Evolutionary conservation across 2,888 invertebrate genomes (phyloP).

Genomic region (Cyclophora punctaria): DNA sequence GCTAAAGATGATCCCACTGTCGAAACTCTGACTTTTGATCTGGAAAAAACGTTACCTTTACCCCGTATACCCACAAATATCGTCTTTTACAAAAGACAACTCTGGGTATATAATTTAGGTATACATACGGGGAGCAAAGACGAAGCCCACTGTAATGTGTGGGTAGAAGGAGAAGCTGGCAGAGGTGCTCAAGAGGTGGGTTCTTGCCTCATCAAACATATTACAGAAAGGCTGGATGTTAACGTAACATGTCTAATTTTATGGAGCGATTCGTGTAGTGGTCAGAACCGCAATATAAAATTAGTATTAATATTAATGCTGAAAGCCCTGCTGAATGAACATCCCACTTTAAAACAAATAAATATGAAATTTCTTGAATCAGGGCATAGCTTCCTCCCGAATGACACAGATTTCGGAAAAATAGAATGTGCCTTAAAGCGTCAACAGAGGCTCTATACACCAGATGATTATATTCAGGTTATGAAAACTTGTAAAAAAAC

Average conservation of each 20-base stretch:
- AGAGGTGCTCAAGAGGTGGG: slow-evolving; percentile 9
- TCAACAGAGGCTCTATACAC: slow-evolving; percentile 11
- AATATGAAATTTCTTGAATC: slow-evolving; percentile 5
- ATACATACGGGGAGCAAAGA: slow-evolving; percentile 13
- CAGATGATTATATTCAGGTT: slow-evolving; percentile 11
- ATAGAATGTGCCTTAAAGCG: slow-evolving; percentile 15
- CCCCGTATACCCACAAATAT: slow-evolving; percentile 19
- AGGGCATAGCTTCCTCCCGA: slow-evolving; percentile 11
- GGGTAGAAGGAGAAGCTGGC: slow-evolving; percentile 13
- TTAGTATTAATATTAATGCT: slow-evolving; percentile 5
- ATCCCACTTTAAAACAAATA: slow-evolving; percentile 6
- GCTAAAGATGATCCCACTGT: neutral
- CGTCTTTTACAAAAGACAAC: slow-evolving; percentile 21
- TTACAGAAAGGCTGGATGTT: slow-evolving; percentile 1
- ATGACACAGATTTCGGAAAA: slow-evolving; percentile 16
- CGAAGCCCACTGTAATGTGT: slow-evolving; percentile 13
- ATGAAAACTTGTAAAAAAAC: slow-evolving; percentile 12
- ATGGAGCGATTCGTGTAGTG: slow-evolving; percentile 8
- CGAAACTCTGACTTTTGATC: neutral
- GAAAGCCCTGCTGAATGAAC: slow-evolving; percentile 5
- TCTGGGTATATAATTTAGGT: slow-evolving; percentile 19
- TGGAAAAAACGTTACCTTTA: slow-evolving; percentile 14
- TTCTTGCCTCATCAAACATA: slow-evolving; percentile 6
- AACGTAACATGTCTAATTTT: slow-evolving; percentile 7
- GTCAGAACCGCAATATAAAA: slow-evolving; percentile 10